phyloP scores from a whole-genome alignment of 2,888 invertebrate species.

The Eupithecia exiguata region DNA sequence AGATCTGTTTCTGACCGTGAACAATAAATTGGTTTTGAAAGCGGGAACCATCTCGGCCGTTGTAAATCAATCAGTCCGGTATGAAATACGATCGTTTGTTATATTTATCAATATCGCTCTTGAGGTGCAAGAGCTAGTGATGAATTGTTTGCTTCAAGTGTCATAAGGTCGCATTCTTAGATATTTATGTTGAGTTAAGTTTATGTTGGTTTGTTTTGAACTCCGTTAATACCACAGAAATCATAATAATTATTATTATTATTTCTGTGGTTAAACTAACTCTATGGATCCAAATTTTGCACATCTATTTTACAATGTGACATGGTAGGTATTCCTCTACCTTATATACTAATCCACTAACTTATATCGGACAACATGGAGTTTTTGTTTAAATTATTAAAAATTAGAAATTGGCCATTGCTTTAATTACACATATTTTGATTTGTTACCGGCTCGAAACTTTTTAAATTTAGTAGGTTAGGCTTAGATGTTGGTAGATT shows the following conservation, averaged over 20 bases:
- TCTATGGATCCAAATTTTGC: neutral
- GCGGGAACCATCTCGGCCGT: slow-evolving; percentile 61
- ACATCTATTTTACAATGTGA: neutral
- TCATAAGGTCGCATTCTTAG: neutral
- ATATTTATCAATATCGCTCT: slow-evolving; percentile 63
- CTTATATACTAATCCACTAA: neutral
- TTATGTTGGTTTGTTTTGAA: neutral
- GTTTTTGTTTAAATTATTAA: neutral
- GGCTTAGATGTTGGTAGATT: too few species aligned
- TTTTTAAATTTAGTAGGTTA: too few species aligned
- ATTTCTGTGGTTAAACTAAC: too few species aligned
- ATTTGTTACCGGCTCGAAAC: too few species aligned
- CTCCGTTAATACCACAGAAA: too few species aligned
- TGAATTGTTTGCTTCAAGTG: neutral
- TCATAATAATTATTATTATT: too few species aligned
- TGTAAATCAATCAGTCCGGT: slow-evolving; percentile 73
- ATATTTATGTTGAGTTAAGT: neutral
- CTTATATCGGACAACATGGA: neutral
- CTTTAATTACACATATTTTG: neutral
- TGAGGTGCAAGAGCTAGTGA: slow-evolving; percentile 19
- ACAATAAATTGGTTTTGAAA: slow-evolving; percentile 76
- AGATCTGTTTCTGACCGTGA: slow-evolving; percentile 56
- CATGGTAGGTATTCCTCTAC: neutral
- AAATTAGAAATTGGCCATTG: neutral
- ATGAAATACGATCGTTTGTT: slow-evolving; percentile 72